A percentile compares a stretch with the other conserved stretches of the same genome.
These are phyloP conservation scores for Hydrophis major DNA, from an alignment of 2,797 vertebrate species.

Conservation along the genomic window DNA sequence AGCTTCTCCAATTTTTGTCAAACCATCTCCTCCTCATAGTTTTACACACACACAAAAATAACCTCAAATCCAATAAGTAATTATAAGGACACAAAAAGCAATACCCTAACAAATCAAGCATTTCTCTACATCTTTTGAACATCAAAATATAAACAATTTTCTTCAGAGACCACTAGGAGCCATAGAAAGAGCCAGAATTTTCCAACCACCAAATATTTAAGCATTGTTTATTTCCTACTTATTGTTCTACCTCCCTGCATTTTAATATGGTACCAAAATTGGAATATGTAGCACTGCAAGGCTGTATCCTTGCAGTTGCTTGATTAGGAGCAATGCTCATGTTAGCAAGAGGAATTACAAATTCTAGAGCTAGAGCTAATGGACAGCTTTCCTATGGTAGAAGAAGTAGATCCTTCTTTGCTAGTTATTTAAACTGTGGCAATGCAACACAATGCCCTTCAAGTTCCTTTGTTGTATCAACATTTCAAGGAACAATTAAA, in stretches of 20 bases:
- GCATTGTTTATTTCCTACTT: not conserved
- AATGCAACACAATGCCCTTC: not conserved
- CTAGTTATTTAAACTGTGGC: not conserved
- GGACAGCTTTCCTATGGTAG: not conserved
- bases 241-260: not conserved
- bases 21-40: not conserved
- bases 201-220: not conserved
- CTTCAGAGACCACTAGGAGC: constrained; percentile 11
- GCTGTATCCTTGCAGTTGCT: not conserved
- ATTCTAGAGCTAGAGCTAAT: not conserved
- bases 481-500: not conserved
- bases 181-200: constrained; percentile 1
- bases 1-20: not conserved
- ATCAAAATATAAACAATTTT: not conserved
- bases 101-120: not conserved
- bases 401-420: not conserved
- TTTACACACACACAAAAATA: not conserved
- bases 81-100: not conserved
- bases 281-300: not conserved
- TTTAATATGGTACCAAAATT: not conserved
- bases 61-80: not conserved
- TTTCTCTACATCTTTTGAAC: not conserved
- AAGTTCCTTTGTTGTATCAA: not conserved
- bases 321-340: not conserved
- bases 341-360: not conserved